These are phyloP conservation scores for Sinosuthora webbiana DNA, from an alignment of 2,113 vertebrate species.

Conservation along the genomic window DNA sequence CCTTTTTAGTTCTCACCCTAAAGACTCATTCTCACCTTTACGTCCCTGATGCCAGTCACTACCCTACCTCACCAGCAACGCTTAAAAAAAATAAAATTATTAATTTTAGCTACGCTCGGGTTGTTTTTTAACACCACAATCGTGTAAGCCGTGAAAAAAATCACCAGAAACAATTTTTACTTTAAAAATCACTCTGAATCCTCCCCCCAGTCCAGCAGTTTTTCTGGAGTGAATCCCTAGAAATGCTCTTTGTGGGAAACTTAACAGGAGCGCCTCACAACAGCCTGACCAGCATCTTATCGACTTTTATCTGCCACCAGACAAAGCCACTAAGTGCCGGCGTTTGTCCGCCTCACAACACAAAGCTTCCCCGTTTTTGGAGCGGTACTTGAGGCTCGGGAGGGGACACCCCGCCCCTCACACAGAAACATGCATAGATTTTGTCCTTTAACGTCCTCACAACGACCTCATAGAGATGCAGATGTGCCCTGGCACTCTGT, in stretches of 20 bases:
- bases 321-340: conserved; percentile 26
- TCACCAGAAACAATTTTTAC: neutral
- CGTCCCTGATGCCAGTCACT: neutral
- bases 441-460: neutral
- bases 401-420: neutral
- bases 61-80: neutral
- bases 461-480: neutral
- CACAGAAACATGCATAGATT: neutral
- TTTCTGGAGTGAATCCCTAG: neutral
- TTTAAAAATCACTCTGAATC: neutral
- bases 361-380: neutral
- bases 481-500: fast-evolving
- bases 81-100: no score
- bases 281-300: neutral
- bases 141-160: neutral
- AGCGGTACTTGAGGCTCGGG: neutral
- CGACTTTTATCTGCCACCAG: neutral
- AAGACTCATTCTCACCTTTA: neutral
- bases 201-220: neutral
- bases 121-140: neutral
- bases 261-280: neutral
- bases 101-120: fast-evolving
- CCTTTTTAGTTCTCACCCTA: neutral
- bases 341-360: neutral
- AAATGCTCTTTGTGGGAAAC: neutral